Evolutionary conservation across 2,113 vertebrate species (phyloP).

Genomic region (Serilophus lunatus): DNA sequence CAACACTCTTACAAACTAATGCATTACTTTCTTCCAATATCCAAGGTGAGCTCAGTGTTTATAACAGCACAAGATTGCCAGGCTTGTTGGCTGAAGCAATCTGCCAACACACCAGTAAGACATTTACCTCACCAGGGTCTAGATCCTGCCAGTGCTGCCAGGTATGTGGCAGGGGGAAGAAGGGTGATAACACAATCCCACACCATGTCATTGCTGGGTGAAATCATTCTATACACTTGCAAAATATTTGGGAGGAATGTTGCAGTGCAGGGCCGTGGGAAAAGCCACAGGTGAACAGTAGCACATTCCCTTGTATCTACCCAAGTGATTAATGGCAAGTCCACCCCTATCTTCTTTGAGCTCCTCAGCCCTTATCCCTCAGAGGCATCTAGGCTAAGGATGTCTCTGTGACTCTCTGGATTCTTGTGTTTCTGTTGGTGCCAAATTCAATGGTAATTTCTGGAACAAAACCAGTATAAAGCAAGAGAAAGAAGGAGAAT

Average conservation of each 20-base stretch:
- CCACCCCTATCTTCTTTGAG: neutral
- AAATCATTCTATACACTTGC: neutral
- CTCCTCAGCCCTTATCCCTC: neutral
- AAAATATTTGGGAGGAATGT: neutral
- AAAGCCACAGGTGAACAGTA: neutral
- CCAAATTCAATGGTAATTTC: neutral
- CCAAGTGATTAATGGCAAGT: neutral
- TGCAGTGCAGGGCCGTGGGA: neutral
- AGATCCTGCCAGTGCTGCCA: neutral
- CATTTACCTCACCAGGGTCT: neutral
- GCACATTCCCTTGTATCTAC: neutral
- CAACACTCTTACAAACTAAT: neutral
- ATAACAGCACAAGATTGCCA: neutral
- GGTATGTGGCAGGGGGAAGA: neutral
- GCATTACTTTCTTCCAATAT: constrained; percentile 1
- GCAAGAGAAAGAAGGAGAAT: neutral
- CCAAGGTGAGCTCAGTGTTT: constrained; percentile 7
- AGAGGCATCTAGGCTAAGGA: neutral
- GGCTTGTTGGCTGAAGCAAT: neutral
- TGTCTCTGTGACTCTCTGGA: neutral
- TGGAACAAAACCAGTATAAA: neutral
- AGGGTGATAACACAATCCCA: neutral
- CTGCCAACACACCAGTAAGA: neutral
- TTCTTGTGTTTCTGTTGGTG: neutral
- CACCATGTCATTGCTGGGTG: neutral